These are phyloP conservation scores for Chaenogobius annularis DNA, from an alignment of 2,113 vertebrate genomes.

Conservation along the genomic window DNA sequence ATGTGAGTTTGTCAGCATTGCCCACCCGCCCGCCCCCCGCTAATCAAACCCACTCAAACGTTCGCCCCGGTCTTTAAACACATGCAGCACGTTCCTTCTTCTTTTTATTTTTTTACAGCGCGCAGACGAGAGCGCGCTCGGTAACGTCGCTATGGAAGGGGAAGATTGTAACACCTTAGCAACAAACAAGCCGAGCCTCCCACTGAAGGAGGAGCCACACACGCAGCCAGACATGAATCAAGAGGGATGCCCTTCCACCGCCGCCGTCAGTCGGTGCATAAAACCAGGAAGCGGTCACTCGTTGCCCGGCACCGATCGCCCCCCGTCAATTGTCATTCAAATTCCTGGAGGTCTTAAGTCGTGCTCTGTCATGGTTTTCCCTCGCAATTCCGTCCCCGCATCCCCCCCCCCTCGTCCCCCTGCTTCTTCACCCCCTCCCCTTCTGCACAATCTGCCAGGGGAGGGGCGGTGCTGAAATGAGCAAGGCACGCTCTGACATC, in stretches of 20 bases:
- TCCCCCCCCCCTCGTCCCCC: neutral
- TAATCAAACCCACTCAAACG: too few species aligned
- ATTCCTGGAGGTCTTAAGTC: constrained; percentile 4
- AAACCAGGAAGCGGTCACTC: too few species aligned
- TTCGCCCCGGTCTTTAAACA: neutral
- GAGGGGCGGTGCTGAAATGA: constrained; percentile 32
- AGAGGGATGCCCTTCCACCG: constrained; percentile 31
- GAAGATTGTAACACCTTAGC: constrained; percentile 80
- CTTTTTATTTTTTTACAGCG: neutral
- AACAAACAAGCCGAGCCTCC: constrained; percentile 78
- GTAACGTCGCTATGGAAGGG: constrained; percentile 55
- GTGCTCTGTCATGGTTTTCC: constrained; percentile 26
- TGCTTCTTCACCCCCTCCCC: neutral
- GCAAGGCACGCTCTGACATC: constrained; percentile 54
- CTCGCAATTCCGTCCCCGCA: constrained; percentile 28
- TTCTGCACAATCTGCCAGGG: constrained; percentile 52
- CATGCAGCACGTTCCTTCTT: neutral
- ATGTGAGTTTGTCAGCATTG: too few species aligned
- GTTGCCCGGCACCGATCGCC: too few species aligned
- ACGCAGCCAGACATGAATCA: constrained; percentile 22
- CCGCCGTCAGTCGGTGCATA: constrained; percentile 24
- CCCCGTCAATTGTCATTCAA: neutral
- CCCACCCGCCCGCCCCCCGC: too few species aligned
- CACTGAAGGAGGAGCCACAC: constrained; percentile 57
- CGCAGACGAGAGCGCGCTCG: constrained; percentile 7